Evolutionary conservation across 2,797 vertebrate genomes (phyloP).

Genomic region (Sebastes flavidus): DNA sequence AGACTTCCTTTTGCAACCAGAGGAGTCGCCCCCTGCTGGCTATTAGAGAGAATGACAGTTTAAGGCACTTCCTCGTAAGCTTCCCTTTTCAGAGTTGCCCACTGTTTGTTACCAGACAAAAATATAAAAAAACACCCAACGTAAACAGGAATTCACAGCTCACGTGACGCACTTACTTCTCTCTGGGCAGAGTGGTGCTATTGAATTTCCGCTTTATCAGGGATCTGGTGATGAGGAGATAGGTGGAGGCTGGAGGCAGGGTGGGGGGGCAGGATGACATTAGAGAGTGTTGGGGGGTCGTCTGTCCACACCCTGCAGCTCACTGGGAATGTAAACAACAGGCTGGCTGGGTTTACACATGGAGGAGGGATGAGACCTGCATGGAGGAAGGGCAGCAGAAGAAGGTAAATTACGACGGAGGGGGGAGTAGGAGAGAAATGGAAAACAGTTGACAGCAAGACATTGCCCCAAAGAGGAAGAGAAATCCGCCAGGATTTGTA

Average conservation of each 20-base stretch:
- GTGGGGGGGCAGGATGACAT: conserved; percentile 47
- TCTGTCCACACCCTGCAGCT: conserved; percentile 61
- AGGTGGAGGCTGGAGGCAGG: conserved; percentile 31
- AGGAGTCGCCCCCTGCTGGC: no score
- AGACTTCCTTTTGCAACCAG: no score
- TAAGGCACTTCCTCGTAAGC: no score
- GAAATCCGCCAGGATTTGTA: conserved; percentile 76
- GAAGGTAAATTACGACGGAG: conserved; percentile 27
- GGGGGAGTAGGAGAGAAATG: conserved; percentile 40
- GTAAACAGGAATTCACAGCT: conserved; percentile 62
- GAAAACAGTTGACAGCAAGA: conserved; percentile 70
- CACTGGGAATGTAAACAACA: conserved; percentile 76
- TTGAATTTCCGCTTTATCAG: conserved; percentile 66
- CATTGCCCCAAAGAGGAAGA: conserved; percentile 64
- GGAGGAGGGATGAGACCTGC: conserved; percentile 28
- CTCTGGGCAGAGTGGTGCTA: conserved; percentile 22
- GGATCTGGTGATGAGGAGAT: conserved; percentile 64
- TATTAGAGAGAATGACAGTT: no score
- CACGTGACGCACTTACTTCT: conserved; percentile 59
- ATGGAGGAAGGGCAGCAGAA: conserved; percentile 38
- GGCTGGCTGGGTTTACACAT: conserved; percentile 33
- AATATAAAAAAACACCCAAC: conserved; percentile 32
- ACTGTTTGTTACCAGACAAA: conserved; percentile 8
- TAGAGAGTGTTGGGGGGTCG: conserved; percentile 28
- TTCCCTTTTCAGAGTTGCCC: no score